Conservation (phyloP, 2,113 vertebrate species). For the Ophiodon elongatus region DNA sequence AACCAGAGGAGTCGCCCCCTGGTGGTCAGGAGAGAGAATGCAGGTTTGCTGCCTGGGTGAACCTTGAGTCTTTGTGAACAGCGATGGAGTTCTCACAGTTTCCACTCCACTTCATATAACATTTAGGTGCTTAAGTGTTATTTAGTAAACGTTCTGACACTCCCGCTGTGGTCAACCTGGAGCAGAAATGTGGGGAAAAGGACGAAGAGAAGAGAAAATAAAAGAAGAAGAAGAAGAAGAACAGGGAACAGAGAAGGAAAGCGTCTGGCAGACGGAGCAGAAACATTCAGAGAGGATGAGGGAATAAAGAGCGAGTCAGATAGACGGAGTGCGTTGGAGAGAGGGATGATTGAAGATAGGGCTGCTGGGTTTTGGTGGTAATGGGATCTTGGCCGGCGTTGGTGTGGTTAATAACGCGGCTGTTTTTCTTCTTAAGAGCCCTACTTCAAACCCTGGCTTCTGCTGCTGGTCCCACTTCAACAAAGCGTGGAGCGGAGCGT, state of each 20-base stretch:
- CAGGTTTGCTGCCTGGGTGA: not conserved
- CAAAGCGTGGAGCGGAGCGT: slow-evolving; percentile 40
- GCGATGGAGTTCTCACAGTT: not conserved
- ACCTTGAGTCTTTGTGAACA: not conserved
- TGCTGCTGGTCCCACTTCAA: slow-evolving; percentile 60
- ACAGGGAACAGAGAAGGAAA: not conserved
- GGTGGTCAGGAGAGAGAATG: not conserved
- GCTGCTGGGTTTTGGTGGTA: slow-evolving; percentile 60
- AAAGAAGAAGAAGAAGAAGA: not conserved
- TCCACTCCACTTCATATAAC: not conserved
- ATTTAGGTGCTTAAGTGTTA: not conserved
- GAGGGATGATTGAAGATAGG: slow-evolving; percentile 51
- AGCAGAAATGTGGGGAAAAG: not conserved
- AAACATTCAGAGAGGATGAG: slow-evolving; percentile 46
- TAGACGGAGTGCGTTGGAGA: slow-evolving; percentile 11
- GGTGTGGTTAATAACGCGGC: slow-evolving; percentile 63
- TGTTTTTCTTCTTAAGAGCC: slow-evolving; percentile 75
- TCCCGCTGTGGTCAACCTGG: not conserved
- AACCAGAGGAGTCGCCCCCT: not conserved
- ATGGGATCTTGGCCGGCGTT: slow-evolving; percentile 65
- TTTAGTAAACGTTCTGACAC: not conserved
- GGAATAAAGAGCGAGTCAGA: slow-evolving; percentile 38
- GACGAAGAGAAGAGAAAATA: not conserved
- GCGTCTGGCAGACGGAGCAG: slow-evolving; percentile 29
- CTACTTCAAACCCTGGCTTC: slow-evolving; percentile 61